A percentile compares a stretch with the other conserved stretches of the same genome.
Evolutionary conservation across 1,140 invertebrate species (phyloP).

Genomic region (Heliconius himera): DNA sequence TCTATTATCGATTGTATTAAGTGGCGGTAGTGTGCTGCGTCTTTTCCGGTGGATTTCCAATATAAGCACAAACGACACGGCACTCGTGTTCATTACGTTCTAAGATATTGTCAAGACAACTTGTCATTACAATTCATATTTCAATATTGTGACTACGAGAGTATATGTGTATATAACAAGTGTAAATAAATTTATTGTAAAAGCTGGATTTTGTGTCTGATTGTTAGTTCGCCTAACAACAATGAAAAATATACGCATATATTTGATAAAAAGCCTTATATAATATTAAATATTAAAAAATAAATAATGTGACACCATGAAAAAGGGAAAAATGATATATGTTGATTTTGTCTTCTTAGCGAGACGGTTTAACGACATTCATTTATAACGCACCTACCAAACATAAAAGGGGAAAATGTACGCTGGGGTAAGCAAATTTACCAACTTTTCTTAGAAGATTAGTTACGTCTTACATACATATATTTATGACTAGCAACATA

Average conservation of each 20-base stretch:
- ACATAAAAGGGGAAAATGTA: slow-evolving; percentile 13
- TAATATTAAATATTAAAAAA: slow-evolving; percentile 1
- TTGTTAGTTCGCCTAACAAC: too few relatives aligned
- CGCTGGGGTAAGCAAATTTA: slow-evolving; percentile 11
- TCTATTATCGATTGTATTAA: too few relatives aligned
- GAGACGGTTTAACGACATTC: slow-evolving; percentile 10
- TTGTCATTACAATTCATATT: too few relatives aligned
- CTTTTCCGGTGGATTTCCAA: too few relatives aligned
- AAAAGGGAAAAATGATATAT: slow-evolving; percentile 13
- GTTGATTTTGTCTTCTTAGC: slow-evolving; percentile 15
- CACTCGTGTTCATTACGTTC: too few relatives aligned
- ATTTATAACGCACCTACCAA: slow-evolving; percentile 11
- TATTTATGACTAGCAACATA: background rate
- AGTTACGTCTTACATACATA: slow-evolving; percentile 1
- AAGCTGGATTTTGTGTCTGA: too few relatives aligned
- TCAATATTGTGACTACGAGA: too few relatives aligned
- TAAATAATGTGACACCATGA: slow-evolving; percentile 6
- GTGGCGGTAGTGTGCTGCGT: too few relatives aligned
- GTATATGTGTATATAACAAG: too few relatives aligned
- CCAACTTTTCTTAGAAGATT: slow-evolving; percentile 8
- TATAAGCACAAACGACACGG: too few relatives aligned
- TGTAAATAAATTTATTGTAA: too few relatives aligned
- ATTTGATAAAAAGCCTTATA: background rate
- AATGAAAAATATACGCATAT: background rate
- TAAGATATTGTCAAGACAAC: too few relatives aligned